A percentile compares a stretch with the other conserved stretches of the same genome.
phyloP scores from a whole-genome alignment of 2,888 invertebrate genomes.

The Aphrophora alni region DNA sequence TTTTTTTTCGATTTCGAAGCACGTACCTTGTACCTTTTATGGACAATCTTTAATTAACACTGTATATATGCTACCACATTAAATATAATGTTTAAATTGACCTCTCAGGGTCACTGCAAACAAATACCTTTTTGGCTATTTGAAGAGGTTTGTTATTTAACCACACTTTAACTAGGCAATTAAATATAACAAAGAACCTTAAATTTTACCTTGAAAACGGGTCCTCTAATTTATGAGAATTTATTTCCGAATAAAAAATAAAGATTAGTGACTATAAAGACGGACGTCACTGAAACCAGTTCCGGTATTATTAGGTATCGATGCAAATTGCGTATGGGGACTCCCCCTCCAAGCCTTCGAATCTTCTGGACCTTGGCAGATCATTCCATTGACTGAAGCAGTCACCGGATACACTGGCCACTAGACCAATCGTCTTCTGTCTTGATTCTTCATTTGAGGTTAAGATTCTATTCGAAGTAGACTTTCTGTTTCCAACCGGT shows the following conservation, averaged over 20 bases:
- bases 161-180: neutral
- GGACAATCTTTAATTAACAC: no score
- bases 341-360: neutral
- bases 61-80: no score
- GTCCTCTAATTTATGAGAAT: neutral
- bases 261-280: neutral
- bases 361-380: neutral
- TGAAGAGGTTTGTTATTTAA: neutral
- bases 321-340: neutral
- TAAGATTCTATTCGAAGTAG: no score
- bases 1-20: no score
- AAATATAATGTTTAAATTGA: no score
- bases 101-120: no score
- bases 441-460: neutral
- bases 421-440: neutral
- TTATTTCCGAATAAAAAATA: neutral
- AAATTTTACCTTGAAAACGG: neutral
- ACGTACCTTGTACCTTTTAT: no score
- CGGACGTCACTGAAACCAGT: neutral
- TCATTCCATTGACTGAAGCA: neutral
- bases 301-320: conserved; percentile 2
- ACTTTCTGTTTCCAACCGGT: no score
- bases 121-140: no score
- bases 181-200: neutral
- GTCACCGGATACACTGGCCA: neutral